Conservation (phyloP, 64 coral and sea anemone species). For the Orbicella faveolata region DNA sequence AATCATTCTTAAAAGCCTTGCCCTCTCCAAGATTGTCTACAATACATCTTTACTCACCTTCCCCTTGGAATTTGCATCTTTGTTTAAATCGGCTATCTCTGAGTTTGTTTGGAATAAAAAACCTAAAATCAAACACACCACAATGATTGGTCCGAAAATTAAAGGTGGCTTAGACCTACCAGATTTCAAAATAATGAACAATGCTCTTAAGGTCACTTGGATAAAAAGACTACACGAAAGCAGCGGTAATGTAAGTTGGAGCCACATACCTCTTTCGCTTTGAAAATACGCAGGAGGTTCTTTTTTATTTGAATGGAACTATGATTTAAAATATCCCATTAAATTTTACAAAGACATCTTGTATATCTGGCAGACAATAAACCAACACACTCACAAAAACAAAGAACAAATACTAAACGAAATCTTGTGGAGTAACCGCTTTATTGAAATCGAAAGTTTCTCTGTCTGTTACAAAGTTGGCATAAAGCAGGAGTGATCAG, state of each 20-base stretch:
- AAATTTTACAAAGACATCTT: conserved; percentile 32
- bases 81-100: too few relatives aligned
- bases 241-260: not conserved
- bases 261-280: not conserved
- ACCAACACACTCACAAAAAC: not conserved
- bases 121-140: too few relatives aligned
- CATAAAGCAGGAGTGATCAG: conserved; percentile 18
- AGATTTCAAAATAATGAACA: too few relatives aligned
- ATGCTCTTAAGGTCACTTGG: not conserved
- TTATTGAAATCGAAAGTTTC: conserved; percentile 20
- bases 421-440: conserved; percentile 45
- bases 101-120: too few relatives aligned
- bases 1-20: too few relatives aligned
- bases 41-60: too few relatives aligned
- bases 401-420: conserved; percentile 19
- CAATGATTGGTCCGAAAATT: too few relatives aligned
- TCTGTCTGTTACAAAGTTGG: conserved; percentile 34
- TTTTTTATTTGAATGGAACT: conserved; percentile 17
- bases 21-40: too few relatives aligned
- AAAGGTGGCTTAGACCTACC: too few relatives aligned
- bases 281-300: not conserved
- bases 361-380: conserved; percentile 20
- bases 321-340: not conserved
- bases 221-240: conserved; percentile 1
- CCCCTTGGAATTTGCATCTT: too few relatives aligned